Evolutionary conservation across 2,113 vertebrate genomes (phyloP).

Genomic region (Terrapene triunguis): DNA sequence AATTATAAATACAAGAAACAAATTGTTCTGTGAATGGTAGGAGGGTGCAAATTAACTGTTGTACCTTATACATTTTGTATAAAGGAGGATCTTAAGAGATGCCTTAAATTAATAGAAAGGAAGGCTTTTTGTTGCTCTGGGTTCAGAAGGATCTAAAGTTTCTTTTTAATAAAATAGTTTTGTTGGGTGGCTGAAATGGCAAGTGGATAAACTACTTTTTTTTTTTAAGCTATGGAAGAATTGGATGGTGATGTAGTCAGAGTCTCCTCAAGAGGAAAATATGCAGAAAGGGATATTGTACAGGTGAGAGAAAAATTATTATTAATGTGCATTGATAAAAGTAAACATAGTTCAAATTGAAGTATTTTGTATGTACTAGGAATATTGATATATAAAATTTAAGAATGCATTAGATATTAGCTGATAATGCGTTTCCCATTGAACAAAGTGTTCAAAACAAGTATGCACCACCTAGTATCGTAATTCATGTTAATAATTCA

Average conservation of each 20-base stretch:
- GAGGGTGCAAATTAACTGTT: neutral
- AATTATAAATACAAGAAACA: neutral
- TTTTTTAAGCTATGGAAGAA: conserved; percentile 93
- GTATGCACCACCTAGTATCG: neutral
- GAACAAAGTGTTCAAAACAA: neutral
- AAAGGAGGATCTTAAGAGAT: neutral
- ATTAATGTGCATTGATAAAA: neutral
- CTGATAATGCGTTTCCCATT: neutral
- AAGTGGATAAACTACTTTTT: neutral
- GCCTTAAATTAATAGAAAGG: neutral
- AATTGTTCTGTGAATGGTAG: neutral
- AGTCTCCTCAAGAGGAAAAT: conserved; percentile 95
- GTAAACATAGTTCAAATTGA: neutral
- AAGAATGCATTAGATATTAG: neutral
- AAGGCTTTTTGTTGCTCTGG: neutral
- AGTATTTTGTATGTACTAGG: neutral
- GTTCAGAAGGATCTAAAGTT: neutral
- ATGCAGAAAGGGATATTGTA: conserved; percentile 97
- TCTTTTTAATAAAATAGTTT: neutral
- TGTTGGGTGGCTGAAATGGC: neutral
- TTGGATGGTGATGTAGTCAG: conserved; percentile 95
- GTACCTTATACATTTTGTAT: neutral
- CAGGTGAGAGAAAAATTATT: conserved; percentile 84
- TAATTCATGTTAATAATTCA: neutral
- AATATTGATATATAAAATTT: neutral